Percentiles rank a stretch among this genome's conserved stretches.
Evolutionary conservation across 2,113 vertebrate species (phyloP).

Genomic region (Apus apus): DNA sequence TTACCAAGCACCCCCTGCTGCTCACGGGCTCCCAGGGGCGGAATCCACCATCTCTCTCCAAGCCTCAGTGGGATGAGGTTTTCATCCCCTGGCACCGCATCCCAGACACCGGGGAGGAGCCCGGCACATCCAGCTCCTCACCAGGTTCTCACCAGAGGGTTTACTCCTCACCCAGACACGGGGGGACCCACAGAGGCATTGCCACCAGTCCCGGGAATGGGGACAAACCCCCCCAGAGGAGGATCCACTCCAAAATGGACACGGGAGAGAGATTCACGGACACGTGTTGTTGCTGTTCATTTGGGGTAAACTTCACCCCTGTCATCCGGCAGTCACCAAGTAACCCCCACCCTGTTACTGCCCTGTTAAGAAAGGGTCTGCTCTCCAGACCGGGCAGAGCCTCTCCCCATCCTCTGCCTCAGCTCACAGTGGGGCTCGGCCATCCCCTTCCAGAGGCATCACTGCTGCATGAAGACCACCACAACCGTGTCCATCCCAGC

Average conservation of each 20-base stretch:
- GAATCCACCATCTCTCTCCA: neutral
- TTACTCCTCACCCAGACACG: rapidly evolving
- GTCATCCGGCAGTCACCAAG: rapidly evolving
- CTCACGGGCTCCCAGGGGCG: neutral
- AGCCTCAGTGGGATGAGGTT: slow-evolving; percentile 52
- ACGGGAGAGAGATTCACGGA: rapidly evolving
- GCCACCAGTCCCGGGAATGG: rapidly evolving
- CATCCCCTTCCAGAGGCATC: neutral
- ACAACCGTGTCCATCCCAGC: rapidly evolving
- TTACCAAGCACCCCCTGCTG: slow-evolving; percentile 25
- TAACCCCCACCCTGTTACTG: rapidly evolving
- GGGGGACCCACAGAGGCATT: rapidly evolving
- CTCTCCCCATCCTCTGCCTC: too few species aligned
- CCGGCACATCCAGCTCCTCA: neutral
- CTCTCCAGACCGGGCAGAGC: too few species aligned
- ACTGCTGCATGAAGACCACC: neutral
- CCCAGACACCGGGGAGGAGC: neutral
- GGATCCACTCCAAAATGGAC: neutral
- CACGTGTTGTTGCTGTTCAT: rapidly evolving
- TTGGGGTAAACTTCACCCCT: rapidly evolving
- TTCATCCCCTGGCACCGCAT: slow-evolving; percentile 8
- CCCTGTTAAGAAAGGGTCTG: neutral
- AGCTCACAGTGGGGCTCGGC: rapidly evolving
- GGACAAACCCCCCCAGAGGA: neutral
- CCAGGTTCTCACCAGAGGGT: rapidly evolving